A percentile compares a stretch with the other conserved stretches of the same genome.
These are phyloP conservation scores for Trachymyrmex septentrionalis DNA, from an alignment of 1,140 invertebrate genomes.

Conservation along the genomic window DNA sequence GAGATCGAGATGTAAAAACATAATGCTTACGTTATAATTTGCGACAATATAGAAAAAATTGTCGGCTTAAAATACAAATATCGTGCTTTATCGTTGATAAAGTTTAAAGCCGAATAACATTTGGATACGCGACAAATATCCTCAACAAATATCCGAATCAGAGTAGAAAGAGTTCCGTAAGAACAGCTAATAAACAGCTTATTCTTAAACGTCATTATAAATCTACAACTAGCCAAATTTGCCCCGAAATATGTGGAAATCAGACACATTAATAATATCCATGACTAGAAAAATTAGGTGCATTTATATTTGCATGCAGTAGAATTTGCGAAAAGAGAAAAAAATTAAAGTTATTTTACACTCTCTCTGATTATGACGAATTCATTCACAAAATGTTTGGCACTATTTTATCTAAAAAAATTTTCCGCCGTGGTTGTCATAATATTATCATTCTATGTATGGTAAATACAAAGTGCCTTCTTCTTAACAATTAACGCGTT, in stretches of 20 bases:
- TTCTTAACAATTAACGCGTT: neutral
- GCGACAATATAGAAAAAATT: constrained; percentile 18
- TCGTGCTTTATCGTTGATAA: constrained; percentile 22
- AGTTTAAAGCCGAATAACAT: constrained; percentile 29
- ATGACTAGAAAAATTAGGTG: constrained; percentile 20
- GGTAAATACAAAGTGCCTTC: constrained; percentile 6
- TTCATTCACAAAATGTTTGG: constrained; percentile 40
- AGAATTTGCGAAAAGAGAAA: neutral
- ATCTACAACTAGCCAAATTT: constrained; percentile 28
- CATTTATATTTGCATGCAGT: constrained; percentile 38
- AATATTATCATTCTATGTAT: neutral
- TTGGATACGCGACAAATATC: constrained; percentile 44
- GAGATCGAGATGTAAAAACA: constrained; percentile 34
- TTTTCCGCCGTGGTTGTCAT: neutral
- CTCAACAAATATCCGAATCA: constrained; percentile 49
- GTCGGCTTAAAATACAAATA: constrained; percentile 15
- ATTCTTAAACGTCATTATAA: constrained; percentile 33
- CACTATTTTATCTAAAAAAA: constrained; percentile 17
- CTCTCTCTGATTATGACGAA: constrained; percentile 7
- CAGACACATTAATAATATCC: constrained; percentile 5
- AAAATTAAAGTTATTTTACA: constrained; percentile 5
- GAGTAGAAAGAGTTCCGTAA: constrained; percentile 48
- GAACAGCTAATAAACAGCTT: constrained; percentile 23
- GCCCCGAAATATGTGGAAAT: constrained; percentile 21
- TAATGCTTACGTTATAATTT: constrained; percentile 41